These are phyloP conservation scores for Diorhabda elongata DNA, from an alignment of 1,140 invertebrate genomes.

Conservation along the genomic window DNA sequence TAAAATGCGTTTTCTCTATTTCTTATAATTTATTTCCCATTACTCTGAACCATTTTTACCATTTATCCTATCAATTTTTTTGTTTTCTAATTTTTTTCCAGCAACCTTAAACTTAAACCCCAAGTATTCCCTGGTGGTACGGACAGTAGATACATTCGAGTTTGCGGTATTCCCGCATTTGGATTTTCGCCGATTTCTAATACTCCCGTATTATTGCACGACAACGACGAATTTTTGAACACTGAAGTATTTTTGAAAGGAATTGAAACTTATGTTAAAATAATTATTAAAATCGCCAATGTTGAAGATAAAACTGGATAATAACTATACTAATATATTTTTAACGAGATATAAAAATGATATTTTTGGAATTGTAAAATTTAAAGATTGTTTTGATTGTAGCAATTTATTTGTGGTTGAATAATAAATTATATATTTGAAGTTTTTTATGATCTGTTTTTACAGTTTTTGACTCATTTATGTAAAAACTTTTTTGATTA, in stretches of 20 bases:
- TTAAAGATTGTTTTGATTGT: not conserved
- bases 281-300: constrained; percentile 49
- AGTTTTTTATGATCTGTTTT: too few species aligned
- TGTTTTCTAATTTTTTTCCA: constrained; percentile 44
- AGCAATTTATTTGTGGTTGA: not conserved
- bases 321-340: not conserved
- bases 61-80: not conserved
- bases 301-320: constrained; percentile 20
- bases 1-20: too few species aligned
- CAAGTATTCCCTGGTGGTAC: constrained; percentile 79
- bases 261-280: constrained; percentile 63
- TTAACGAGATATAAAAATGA: not conserved
- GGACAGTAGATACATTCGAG: constrained; percentile 67
- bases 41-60: not conserved
- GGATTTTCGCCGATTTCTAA: constrained; percentile 78
- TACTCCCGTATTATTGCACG: constrained; percentile 69
- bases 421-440: not conserved
- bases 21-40: not conserved
- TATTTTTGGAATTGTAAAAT: not conserved
- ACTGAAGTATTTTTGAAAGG: constrained; percentile 66
- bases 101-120: constrained; percentile 58
- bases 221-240: constrained; percentile 73
- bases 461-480: too few species aligned
- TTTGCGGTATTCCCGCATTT: constrained; percentile 64
- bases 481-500: too few species aligned